Evolutionary conservation across 2,888 invertebrate species (phyloP).

Genomic region (Amiota mariae): DNA sequence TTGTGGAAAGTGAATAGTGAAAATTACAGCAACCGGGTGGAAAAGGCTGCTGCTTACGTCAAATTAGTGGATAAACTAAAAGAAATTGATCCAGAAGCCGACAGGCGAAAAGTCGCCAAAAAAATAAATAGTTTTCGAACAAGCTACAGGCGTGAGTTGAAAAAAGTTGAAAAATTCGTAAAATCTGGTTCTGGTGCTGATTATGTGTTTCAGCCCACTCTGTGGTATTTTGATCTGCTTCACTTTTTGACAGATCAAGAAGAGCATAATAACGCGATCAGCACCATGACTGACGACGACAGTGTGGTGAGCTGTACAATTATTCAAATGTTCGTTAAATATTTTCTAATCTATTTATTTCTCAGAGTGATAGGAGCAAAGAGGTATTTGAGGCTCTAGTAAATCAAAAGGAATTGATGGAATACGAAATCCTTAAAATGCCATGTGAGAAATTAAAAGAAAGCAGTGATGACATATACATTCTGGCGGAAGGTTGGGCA

Average conservation of each 20-base stretch:
- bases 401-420: too few species aligned
- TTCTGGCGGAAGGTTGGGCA: not conserved
- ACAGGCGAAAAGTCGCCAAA: not conserved
- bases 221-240: constrained; percentile 5
- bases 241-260: not conserved
- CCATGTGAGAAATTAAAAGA: too few species aligned
- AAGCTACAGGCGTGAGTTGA: not conserved
- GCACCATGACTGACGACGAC: not conserved
- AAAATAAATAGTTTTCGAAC: not conserved
- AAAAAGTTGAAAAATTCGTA: not conserved
- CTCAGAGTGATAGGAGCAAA: not conserved
- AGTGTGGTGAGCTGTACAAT: constrained; percentile 2
- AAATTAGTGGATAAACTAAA: too few species aligned
- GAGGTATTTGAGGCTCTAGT: not conserved
- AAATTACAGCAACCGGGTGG: too few species aligned
- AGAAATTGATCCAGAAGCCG: too few species aligned
- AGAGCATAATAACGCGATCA: not conserved
- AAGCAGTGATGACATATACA: too few species aligned
- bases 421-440: not conserved
- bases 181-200: not conserved
- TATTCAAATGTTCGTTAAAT: not conserved
- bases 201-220: not conserved
- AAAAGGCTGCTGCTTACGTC: too few species aligned
- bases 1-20: too few species aligned
- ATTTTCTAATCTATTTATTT: not conserved